Conservation (phyloP, 1,140 invertebrate genomes). For the Harlomillsia oculata region DNA sequence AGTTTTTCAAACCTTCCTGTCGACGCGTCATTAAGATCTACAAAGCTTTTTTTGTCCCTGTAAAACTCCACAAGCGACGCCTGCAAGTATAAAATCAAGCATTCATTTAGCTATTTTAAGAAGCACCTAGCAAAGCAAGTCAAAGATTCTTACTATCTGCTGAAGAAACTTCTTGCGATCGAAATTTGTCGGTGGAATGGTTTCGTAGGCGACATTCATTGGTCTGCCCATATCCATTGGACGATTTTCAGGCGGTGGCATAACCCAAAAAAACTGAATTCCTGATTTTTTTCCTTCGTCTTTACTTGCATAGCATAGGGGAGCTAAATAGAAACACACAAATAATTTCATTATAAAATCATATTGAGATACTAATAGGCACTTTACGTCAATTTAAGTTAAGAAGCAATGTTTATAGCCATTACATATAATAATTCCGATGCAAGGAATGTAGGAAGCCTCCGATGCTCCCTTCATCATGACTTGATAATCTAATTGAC, state of each 20-base stretch:
- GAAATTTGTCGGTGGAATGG: slow-evolving; percentile 24
- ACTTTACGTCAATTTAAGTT: not conserved
- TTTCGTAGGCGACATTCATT: slow-evolving; percentile 33
- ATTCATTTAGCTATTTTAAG: not conserved
- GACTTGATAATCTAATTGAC: slow-evolving; percentile 88
- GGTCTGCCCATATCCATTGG: slow-evolving; percentile 54
- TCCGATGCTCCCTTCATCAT: slow-evolving; percentile 83
- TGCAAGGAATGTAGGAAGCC: slow-evolving; percentile 80
- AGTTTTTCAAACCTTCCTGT: slow-evolving; percentile 24
- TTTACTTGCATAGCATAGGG: slow-evolving; percentile 52
- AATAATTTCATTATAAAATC: too few relatives aligned
- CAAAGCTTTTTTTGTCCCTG: slow-evolving; percentile 23
- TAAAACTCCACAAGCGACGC: slow-evolving; percentile 29
- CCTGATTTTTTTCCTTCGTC: slow-evolving; percentile 67
- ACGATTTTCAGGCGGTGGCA: slow-evolving; percentile 81
- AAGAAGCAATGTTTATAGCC: slow-evolving; percentile 35
- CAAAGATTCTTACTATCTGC: slow-evolving; percentile 14
- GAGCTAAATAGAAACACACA: slow-evolving; percentile 8
- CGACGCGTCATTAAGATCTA: slow-evolving; percentile 30
- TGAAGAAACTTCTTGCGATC: slow-evolving; percentile 24
- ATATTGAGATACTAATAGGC: not conserved
- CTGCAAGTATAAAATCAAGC: slow-evolving; percentile 14
- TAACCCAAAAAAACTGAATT: slow-evolving; percentile 83
- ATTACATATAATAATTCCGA: slow-evolving; percentile 86
- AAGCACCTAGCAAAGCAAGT: not conserved